Base-by-base conservation (phyloP, 2,113 vertebrate genomes). In the Fukomys damarensis region DNA sequence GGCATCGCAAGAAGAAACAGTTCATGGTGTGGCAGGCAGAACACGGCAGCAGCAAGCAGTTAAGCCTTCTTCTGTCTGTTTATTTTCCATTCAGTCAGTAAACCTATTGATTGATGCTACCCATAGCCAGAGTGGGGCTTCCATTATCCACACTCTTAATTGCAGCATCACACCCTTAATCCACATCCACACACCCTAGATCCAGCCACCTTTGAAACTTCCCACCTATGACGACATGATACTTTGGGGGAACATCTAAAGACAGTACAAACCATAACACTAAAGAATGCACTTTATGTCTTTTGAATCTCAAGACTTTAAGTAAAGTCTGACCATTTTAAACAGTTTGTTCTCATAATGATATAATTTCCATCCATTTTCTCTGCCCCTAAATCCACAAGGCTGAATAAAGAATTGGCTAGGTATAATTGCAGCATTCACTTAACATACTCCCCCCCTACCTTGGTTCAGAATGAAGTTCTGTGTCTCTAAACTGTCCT, bases 401-500 rank as follows among this genome's bases (percentile, higher is more conserved):
- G 65, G 43, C 22, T 32, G 35, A 92, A 41, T n/a, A 22, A 43
- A 32, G 58, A 65, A 35, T 0, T 7, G 61, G 32, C 24, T 28
- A 26, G n/a, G 65, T 2, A 11, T 5, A 54, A 54, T 35, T 5
- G 20, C 41, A 43, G 30, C 10, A 35, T 56, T 76, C 19, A 24
- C 1, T 3, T 26, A 0, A 43, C 8, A 2, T 16, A 2, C 14
- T 30, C 35, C 54, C n/a, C n/a, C 38, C 3, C 38, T 13, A 58
- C 65, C 38, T 49, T 65, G 63, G 66, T 61, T 32, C 61, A 38
- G 49, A 38, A 80, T 35, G 35, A 35, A 59, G 9, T 7, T 11
- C 8, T 19, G 3, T 0, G 1, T n/a, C 35, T 74, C 63, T 72
- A 63, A 58, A 6, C 24, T 35, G 4, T 66, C 54, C 35, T 43